Conservation (phyloP, 2,888 invertebrate species). For the Drosophila flavopinicola region DNA sequence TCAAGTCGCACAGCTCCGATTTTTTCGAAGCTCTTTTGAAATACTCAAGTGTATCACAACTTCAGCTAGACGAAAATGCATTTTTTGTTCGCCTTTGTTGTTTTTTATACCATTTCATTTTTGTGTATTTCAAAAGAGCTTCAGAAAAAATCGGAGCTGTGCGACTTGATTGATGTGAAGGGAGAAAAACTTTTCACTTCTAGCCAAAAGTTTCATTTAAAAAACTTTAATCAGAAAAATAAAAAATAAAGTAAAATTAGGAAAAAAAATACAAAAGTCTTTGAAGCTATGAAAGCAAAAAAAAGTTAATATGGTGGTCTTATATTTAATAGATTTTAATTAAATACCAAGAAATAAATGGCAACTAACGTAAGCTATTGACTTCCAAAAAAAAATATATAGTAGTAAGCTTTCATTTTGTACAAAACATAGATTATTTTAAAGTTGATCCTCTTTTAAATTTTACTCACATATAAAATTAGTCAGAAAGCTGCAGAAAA, state of each 20-base stretch:
- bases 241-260: neutral
- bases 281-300: too few relatives aligned
- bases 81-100: neutral
- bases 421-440: too few relatives aligned
- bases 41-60: slow-evolving; percentile 20
- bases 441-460: too few relatives aligned
- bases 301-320: too few relatives aligned
- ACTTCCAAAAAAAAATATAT: too few relatives aligned
- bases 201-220: neutral
- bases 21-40: neutral
- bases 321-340: too few relatives aligned
- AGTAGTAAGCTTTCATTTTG: too few relatives aligned
- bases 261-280: neutral
- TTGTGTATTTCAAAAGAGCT: slow-evolving; percentile 10
- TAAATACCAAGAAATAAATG: too few relatives aligned
- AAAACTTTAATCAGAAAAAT: too few relatives aligned
- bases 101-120: neutral
- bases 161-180: neutral
- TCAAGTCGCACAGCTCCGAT: neutral
- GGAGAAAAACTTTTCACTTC: neutral
- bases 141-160: neutral
- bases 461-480: too few relatives aligned
- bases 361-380: too few relatives aligned
- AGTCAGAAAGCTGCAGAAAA: too few relatives aligned
- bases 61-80: neutral